phyloP scores from a whole-genome alignment of 37 sponge, comb jelly and placozoan genomes.

The Chondrosia reniformis region DNA sequence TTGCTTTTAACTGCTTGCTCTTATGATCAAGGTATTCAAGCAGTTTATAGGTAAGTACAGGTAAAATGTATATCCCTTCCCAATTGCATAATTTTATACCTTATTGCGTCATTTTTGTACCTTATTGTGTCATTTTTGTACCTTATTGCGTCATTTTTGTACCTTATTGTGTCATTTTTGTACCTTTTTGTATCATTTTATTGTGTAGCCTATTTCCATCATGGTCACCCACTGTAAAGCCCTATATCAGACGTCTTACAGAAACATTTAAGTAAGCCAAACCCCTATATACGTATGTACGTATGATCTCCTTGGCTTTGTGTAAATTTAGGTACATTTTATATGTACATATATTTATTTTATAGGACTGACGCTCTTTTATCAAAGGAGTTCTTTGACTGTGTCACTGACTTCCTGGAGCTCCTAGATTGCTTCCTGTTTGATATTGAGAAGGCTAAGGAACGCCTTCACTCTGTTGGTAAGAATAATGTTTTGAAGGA shows the following conservation, averaged over 20 bases:
- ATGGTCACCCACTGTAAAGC: no score
- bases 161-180: no score
- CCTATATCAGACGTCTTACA: no score
- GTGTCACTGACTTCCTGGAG: neutral
- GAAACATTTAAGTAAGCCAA: no score
- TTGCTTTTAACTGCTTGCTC: neutral
- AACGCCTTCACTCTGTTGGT: neutral
- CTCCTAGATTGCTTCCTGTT: neutral
- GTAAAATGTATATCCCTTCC: no score
- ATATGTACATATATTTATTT: neutral
- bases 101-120: no score
- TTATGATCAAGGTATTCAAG: conserved; percentile 6
- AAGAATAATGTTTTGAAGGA: neutral
- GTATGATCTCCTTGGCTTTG: no score
- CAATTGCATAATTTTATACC: no score
- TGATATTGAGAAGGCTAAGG: neutral
- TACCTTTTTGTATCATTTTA: no score
- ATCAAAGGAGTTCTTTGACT: neutral
- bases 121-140: neutral
- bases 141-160: neutral
- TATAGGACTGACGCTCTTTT: neutral
- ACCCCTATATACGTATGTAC: no score
- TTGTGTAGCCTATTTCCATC: no score
- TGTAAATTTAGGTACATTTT: no score
- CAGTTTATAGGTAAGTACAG: neutral